A percentile compares a stretch with the other conserved stretches of the same genome.
phyloP scores from a whole-genome alignment of 2,113 vertebrate genomes.

The Rhizomys pruinosus region DNA sequence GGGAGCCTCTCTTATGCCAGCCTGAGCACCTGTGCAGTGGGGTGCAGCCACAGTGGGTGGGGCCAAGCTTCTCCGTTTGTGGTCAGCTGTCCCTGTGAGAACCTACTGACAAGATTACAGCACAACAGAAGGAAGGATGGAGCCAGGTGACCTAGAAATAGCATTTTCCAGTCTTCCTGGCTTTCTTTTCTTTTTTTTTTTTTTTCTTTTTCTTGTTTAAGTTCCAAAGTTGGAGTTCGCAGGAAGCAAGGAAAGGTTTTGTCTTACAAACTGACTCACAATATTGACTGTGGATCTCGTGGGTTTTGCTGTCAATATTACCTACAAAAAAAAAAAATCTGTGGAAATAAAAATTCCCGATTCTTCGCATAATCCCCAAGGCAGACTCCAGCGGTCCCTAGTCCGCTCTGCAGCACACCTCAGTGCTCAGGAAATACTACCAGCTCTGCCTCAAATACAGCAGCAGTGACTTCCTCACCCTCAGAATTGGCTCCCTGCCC shows the following conservation, averaged over 20 bases:
- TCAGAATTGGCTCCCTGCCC: background rate
- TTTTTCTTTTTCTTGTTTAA: too few relatives aligned
- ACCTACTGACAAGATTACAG: rapidly evolving
- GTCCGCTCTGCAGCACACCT: too few relatives aligned
- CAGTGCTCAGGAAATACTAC: background rate
- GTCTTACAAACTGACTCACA: background rate
- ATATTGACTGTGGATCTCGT: background rate
- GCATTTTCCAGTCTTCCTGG: too few relatives aligned
- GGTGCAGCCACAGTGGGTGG: rapidly evolving
- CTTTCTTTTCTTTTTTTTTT: background rate
- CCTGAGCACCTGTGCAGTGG: rapidly evolving
- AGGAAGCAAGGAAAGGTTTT: background rate
- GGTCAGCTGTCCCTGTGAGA: too few relatives aligned
- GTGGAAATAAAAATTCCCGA: background rate
- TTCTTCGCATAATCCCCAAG: background rate
- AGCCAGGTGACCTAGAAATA: background rate
- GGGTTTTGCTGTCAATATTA: background rate
- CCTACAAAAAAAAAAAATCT: background rate
- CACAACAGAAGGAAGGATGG: rapidly evolving
- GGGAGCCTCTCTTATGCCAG: background rate
- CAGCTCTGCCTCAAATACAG: rapidly evolving
- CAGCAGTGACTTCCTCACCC: rapidly evolving
- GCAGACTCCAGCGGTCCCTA: rapidly evolving
- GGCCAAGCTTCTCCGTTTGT: too few relatives aligned
- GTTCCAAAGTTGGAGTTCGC: rapidly evolving